Evolutionary conservation across 2,113 vertebrate species (phyloP).

Genomic region (Limanda limanda): DNA sequence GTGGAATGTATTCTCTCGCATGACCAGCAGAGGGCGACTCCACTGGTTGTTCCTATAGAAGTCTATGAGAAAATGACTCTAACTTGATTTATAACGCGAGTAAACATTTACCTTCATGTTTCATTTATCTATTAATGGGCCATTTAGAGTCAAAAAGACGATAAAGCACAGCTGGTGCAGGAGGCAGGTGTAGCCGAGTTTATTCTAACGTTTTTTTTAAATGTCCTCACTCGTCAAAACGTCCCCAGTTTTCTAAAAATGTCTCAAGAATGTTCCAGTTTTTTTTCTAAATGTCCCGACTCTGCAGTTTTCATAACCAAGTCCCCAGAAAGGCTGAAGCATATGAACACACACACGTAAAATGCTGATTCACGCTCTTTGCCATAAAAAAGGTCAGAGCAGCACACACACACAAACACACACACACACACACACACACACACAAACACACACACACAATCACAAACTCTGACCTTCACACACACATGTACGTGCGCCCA

Average conservation of each 20-base stretch:
- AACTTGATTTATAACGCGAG: too few relatives aligned
- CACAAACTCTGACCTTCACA: constrained; percentile 45
- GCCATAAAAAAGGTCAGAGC: constrained; percentile 42
- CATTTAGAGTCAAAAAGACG: too few relatives aligned
- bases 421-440: not conserved
- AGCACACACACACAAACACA: constrained; percentile 4
- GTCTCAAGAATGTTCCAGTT: not conserved
- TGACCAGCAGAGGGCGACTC: too few relatives aligned
- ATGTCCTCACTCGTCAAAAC: not conserved
- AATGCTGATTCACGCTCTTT: constrained; percentile 24
- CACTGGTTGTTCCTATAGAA: too few relatives aligned
- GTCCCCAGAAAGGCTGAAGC: constrained; percentile 1
- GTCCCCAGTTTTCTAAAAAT: not conserved
- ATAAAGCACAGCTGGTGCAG: too few relatives aligned
- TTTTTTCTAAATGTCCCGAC: not conserved
- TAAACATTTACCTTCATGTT: too few relatives aligned
- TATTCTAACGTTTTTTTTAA: not conserved
- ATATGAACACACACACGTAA: not conserved
- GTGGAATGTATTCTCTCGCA: too few relatives aligned
- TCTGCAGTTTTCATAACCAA: not conserved
- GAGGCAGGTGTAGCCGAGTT: too few relatives aligned
- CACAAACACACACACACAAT: constrained; percentile 13
- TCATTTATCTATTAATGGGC: too few relatives aligned
- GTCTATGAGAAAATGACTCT: too few relatives aligned
- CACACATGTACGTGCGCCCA: too few relatives aligned